These are phyloP conservation scores for Chlorops oryzae DNA, from an alignment of 1,140 invertebrate species.

Conservation along the genomic window DNA sequence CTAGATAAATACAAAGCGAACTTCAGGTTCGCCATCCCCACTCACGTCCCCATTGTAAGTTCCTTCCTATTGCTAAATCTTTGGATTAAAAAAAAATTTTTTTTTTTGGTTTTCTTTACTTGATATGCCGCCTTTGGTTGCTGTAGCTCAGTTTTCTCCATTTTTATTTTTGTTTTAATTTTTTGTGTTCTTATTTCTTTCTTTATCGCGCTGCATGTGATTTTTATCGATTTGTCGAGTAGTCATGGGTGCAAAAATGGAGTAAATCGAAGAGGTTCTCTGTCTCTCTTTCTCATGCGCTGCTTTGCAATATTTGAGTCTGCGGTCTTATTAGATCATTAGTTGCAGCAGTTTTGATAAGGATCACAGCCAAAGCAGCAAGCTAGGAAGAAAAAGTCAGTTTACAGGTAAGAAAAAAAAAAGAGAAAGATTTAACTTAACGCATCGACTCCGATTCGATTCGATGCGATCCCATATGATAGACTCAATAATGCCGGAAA, in stretches of 20 bases:
- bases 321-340: constrained; percentile 47
- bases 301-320: constrained; percentile 15
- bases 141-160: constrained; percentile 17
- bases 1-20: constrained; percentile 47
- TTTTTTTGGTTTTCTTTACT: constrained; percentile 26
- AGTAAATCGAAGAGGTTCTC: constrained; percentile 20
- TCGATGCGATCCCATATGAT: too few species aligned
- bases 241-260: constrained; percentile 8
- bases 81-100: background rate
- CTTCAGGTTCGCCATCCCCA: too few species aligned
- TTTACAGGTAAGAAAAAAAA: too few species aligned
- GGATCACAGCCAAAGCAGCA: constrained; percentile 23
- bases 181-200: too few species aligned
- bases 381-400: too few species aligned
- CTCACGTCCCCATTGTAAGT: constrained; percentile 43
- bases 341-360: constrained; percentile 45
- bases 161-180: constrained; percentile 12
- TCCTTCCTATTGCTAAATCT: constrained; percentile 9
- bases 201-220: too few species aligned
- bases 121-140: constrained; percentile 6
- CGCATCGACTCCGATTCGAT: too few species aligned
- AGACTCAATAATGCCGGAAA: too few species aligned
- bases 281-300: background rate
- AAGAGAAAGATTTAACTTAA: too few species aligned
- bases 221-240: too few species aligned